A percentile compares a stretch with the other conserved stretches of the same genome.
These are phyloP conservation scores for Coelopa frigida DNA, from an alignment of 1,140 invertebrate species.

Conservation along the genomic window DNA sequence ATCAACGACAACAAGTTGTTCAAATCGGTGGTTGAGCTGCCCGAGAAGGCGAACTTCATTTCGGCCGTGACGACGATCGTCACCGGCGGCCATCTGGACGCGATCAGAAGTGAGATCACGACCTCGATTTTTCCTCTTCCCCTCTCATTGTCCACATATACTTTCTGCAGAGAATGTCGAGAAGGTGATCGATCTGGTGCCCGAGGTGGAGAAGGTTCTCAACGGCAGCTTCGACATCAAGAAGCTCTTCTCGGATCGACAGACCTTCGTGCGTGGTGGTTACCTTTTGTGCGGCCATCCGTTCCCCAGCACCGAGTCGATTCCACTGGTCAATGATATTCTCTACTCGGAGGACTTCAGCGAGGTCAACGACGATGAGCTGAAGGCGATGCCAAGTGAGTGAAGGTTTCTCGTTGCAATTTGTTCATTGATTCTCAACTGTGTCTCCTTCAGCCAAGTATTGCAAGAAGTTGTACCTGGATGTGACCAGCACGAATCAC, in stretches of 20 bases:
- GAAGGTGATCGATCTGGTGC: slow-evolving; percentile 28
- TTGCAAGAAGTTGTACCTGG: slow-evolving; percentile 54
- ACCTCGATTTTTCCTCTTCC: too few relatives aligned
- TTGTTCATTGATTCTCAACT: not conserved
- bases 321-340: slow-evolving; percentile 46
- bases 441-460: slow-evolving; percentile 48
- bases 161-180: slow-evolving; percentile 26
- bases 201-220: slow-evolving; percentile 32
- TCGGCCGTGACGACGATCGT: slow-evolving; percentile 52
- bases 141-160: too few relatives aligned
- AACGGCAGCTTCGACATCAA: slow-evolving; percentile 41
- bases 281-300: slow-evolving; percentile 54
- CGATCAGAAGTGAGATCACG: slow-evolving; percentile 48
- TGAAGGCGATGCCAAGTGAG: slow-evolving; percentile 56
- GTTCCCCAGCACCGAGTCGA: slow-evolving; percentile 43
- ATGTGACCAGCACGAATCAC: slow-evolving; percentile 50
- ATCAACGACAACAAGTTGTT: slow-evolving; percentile 46
- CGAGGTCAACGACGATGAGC: slow-evolving; percentile 41
- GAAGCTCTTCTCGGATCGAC: slow-evolving; percentile 37
- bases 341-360: slow-evolving; percentile 49
- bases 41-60: slow-evolving; percentile 53
- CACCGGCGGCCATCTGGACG: slow-evolving; percentile 52
- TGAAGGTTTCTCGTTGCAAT: slow-evolving; percentile 6
- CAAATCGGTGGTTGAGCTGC: slow-evolving; percentile 48
- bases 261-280: slow-evolving; percentile 47